A percentile compares a stretch with the other conserved stretches of the same genome.
Evolutionary conservation across 2,888 invertebrate species (phyloP).

Genomic region (Lagria hirta): DNA sequence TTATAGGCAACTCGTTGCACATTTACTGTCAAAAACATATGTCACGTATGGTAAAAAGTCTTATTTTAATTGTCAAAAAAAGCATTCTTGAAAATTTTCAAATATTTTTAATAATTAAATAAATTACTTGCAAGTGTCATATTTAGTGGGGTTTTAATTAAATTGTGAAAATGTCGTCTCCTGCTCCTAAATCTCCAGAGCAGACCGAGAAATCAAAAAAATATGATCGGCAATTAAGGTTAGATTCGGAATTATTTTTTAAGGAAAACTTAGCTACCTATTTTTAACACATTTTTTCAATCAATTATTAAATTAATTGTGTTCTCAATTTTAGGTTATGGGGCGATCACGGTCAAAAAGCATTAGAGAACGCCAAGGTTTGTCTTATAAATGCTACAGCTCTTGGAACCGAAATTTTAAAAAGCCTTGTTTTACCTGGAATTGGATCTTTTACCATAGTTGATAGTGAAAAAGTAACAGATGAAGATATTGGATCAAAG

Average conservation of each 20-base stretch:
- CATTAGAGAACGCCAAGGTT: slow-evolving; percentile 85
- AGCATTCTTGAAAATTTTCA: no score
- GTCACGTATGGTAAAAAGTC: no score
- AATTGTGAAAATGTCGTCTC: slow-evolving; percentile 64
- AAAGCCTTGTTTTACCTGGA: slow-evolving; percentile 93
- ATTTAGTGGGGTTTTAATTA: background rate
- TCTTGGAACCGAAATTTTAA: slow-evolving; percentile 91
- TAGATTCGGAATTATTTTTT: slow-evolving; percentile 22
- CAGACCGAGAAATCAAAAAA: slow-evolving; percentile 69
- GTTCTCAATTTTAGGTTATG: slow-evolving; percentile 69
- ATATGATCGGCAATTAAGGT: slow-evolving; percentile 72
- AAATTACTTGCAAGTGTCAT: background rate
- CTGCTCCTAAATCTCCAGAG: slow-evolving; percentile 66
- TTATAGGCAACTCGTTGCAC: no score
- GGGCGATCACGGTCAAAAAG: slow-evolving; percentile 96
- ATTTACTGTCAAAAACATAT: no score
- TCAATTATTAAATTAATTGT: slow-evolving; percentile 2
- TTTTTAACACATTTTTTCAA: no score
- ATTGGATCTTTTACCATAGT: slow-evolving; percentile 90
- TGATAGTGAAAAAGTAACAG: slow-evolving; percentile 82
- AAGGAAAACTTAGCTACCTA: no score
- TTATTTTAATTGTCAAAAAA: no score
- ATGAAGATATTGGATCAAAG: slow-evolving; percentile 94
- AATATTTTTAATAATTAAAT: background rate
- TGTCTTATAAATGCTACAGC: slow-evolving; percentile 93